Evolutionary conservation across 1,140 invertebrate genomes (phyloP), one percentile per base, ranked within the genome.

Genomic region (Caerostris extrusa): DNA sequence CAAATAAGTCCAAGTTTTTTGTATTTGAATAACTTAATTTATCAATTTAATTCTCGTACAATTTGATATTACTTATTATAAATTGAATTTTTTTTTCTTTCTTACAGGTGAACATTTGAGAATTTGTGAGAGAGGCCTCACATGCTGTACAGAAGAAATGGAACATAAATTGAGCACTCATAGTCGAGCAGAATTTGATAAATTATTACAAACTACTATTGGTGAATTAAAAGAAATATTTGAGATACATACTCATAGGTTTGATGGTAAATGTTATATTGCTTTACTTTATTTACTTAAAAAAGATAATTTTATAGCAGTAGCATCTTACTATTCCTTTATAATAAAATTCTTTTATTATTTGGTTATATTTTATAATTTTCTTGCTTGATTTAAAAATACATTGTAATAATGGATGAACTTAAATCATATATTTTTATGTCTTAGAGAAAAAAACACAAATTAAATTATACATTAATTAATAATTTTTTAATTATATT

Each of bases 71-170:
- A 14, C 17, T 19, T 19, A 17, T 17, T 34, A 34, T 34, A 34
- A 34, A 34, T 34, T 34, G 34, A 34, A 34, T 64, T 64, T 64
- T 64, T 12, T 85, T 60, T 7, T 19, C 7, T 85, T 58, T 85
- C 56, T 85, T 56, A n/a, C 61, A 96, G 96, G 96, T 34, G 95
- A 95, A 57, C 95, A 96, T 94, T 94, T 96, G 57, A 95, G 95
- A 83, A 95, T 96, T n/a, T 96, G 96, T 94, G 94, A 95, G 14
- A 95, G 95, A 69, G 96, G 95, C 14, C 91, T 95, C 81, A 96
- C 96, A 0, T 96, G 96, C 94, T 96, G 96, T 94, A 96, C 96
- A 2, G 95, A 96, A 67, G 95, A 95, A 82, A 96, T 96, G 95
- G 96, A 96, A 95, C 89, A 95, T 85, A 95, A 95, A 94, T 95